A percentile compares a stretch with the other conserved stretches of the same genome.
phyloP scores from a whole-genome alignment of 2,113 vertebrate genomes.

The Macroglossus sobrinus region DNA sequence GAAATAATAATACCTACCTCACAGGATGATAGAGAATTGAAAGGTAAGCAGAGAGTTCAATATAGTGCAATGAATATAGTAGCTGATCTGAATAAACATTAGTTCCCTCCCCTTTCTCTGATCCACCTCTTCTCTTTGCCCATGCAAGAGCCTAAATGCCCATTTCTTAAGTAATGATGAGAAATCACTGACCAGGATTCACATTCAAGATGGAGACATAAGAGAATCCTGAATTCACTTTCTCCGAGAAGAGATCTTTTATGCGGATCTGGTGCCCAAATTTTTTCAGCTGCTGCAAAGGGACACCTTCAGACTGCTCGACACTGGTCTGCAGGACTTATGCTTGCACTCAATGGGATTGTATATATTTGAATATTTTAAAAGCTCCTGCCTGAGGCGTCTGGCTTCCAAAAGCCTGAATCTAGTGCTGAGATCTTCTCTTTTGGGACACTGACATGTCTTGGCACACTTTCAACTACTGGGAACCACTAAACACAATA shows the following conservation, averaged over 20 bases:
- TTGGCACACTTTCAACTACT: background rate
- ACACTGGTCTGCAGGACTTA: background rate
- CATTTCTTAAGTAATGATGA: background rate
- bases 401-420: background rate
- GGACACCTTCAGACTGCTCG: background rate
- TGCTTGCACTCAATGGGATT: background rate
- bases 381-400: background rate
- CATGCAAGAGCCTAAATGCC: background rate
- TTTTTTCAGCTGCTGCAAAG: background rate
- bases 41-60: background rate
- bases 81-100: background rate
- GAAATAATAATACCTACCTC: background rate
- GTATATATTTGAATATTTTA: background rate
- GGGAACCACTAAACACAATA: background rate
- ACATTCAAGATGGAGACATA: background rate
- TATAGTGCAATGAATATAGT: background rate
- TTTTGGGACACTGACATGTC: background rate
- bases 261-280: background rate
- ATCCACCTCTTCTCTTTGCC: background rate
- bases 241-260: background rate
- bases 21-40: background rate
- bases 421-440: background rate
- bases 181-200: background rate
- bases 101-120: background rate
- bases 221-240: background rate